phyloP scores from a whole-genome alignment of 1,140 invertebrate species.

The Papilio glaucus region DNA sequence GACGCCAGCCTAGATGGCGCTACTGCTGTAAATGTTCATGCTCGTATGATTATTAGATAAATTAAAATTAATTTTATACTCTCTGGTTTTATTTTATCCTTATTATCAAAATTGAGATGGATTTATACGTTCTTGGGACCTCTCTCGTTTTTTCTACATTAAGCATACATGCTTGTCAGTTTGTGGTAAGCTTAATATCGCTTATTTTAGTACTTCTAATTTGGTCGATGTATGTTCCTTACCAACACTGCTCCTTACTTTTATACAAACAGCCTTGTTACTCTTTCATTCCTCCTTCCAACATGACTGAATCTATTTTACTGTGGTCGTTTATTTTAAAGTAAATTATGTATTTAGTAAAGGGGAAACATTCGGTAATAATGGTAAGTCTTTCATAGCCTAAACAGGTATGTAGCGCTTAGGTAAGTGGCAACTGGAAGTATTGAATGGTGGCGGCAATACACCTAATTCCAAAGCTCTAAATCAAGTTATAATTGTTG shows the following conservation, averaged over 20 bases:
- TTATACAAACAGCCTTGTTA: no score
- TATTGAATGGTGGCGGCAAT: not conserved
- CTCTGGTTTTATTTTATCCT: not conserved
- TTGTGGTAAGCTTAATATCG: no score
- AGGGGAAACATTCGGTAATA: not conserved
- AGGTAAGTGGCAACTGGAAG: not conserved
- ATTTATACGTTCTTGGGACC: no score
- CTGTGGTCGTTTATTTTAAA: no score
- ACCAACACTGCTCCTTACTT: no score
- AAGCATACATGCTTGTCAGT: no score
- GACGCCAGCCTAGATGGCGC: slow-evolving; percentile 5
- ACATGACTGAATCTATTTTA: no score
- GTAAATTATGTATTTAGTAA: not conserved
- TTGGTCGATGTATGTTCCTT: no score
- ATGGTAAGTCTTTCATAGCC: no score
- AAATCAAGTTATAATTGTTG: slow-evolving; percentile 15
- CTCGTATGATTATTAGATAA: slow-evolving; percentile 1
- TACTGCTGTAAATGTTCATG: not conserved
- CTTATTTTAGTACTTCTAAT: no score
- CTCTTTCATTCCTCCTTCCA: no score
- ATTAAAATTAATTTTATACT: not conserved
- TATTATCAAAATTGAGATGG: not conserved
- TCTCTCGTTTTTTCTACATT: no score
- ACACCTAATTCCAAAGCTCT: slow-evolving; percentile 8
- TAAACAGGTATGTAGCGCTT: not conserved